Conservation (phyloP, 2,888 invertebrate species). For the Tuta absoluta region DNA sequence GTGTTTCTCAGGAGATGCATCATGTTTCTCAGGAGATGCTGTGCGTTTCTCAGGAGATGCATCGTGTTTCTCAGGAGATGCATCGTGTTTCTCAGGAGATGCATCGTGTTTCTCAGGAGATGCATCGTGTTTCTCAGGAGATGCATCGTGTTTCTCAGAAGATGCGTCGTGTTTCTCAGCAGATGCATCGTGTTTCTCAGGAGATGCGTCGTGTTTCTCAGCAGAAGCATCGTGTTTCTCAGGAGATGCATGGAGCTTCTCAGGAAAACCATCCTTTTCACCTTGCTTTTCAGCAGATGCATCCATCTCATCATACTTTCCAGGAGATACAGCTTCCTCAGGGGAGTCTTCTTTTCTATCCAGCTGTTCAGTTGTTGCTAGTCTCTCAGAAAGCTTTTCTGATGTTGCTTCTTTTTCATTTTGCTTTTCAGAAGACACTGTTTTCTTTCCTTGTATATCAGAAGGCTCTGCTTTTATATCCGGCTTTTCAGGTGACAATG, state of each 20-base stretch:
- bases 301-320: no score
- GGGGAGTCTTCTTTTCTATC: neutral
- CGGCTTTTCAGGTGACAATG: neutral
- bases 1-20: neutral
- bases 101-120: conserved; percentile 24
- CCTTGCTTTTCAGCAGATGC: no score
- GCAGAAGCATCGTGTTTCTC: no score
- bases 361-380: neutral
- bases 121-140: conserved; percentile 19
- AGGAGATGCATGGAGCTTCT: no score
- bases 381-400: conserved; percentile 19
- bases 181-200: conserved; percentile 23
- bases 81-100: conserved; percentile 22
- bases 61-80: conserved; percentile 25
- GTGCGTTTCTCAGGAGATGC: conserved; percentile 3
- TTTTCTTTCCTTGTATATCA: conserved; percentile 27
- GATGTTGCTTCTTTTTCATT: neutral
- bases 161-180: neutral
- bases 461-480: neutral
- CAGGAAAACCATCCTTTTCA: no score
- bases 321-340: neutral
- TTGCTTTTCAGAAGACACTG: conserved; percentile 23
- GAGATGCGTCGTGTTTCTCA: neutral
- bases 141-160: neutral
- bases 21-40: conserved; percentile 22